phyloP scores from a whole-genome alignment of 1,140 invertebrate species.

The Pseudomyrmex pallidus region DNA sequence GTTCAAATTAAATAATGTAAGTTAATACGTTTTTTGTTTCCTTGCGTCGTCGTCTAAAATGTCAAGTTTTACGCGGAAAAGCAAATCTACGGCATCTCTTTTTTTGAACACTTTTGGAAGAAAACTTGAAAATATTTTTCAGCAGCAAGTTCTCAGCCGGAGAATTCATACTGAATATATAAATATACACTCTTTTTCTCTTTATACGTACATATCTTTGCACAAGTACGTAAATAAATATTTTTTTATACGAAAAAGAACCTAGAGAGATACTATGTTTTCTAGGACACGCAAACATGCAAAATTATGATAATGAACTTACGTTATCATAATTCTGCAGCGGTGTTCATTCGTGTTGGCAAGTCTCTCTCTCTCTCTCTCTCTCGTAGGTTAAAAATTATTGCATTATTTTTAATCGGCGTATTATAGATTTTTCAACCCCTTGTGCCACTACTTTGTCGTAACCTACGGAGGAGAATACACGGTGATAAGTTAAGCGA shows the following conservation, averaged over 20 bases:
- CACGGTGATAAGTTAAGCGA: not conserved
- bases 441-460: not conserved
- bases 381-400: slow-evolving; percentile 2
- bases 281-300: not conserved
- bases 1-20: not conserved
- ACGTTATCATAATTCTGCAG: too few species aligned
- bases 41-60: too few species aligned
- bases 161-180: not conserved
- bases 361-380: too few species aligned
- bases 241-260: not conserved
- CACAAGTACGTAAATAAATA: not conserved
- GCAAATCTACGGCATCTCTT: not conserved
- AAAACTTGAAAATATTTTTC: slow-evolving; percentile 3
- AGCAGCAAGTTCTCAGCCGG: not conserved
- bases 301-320: slow-evolving; percentile 9
- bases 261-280: not conserved
- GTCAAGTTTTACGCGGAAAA: not conserved
- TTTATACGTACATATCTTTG: too few species aligned
- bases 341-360: too few species aligned
- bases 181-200: not conserved
- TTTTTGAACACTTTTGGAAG: not conserved
- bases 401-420: slow-evolving; percentile 28
- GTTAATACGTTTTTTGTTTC: not conserved
- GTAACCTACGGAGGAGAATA: not conserved
- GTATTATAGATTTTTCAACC: slow-evolving; percentile 23